These are phyloP conservation scores for Brachystomella parvula DNA, from an alignment of 1,140 invertebrate genomes.

Conservation along the genomic window DNA sequence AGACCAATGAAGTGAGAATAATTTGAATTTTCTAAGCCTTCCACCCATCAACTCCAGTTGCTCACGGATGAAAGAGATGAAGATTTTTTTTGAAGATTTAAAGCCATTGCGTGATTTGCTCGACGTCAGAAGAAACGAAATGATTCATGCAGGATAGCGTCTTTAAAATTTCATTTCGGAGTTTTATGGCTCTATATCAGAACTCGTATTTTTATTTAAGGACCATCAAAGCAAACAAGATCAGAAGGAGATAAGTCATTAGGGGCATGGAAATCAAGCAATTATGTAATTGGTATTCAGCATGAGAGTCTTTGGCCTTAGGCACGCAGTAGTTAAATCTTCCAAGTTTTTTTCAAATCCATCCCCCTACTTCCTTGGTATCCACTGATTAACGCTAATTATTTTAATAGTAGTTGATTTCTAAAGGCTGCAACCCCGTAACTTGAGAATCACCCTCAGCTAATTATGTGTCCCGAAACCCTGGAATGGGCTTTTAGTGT, in stretches of 20 bases:
- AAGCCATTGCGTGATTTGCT: too few species aligned
- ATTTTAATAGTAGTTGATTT: too few species aligned
- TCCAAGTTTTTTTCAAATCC: neutral
- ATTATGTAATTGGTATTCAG: constrained; percentile 2
- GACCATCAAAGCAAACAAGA: constrained; percentile 7
- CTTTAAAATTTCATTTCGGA: neutral
- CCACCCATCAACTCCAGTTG: too few species aligned
- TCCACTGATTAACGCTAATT: neutral
- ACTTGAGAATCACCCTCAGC: neutral
- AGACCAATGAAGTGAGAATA: too few species aligned
- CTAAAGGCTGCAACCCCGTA: too few species aligned
- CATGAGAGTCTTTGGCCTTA: neutral
- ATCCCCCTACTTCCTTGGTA: neutral
- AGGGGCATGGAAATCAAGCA: neutral
- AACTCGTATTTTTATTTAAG: constrained; percentile 5
- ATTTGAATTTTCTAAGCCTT: too few species aligned
- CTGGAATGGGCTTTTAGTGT: neutral
- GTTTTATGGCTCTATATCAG: too few species aligned
- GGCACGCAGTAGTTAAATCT: neutral
- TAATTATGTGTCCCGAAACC: neutral
- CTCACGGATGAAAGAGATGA: too few species aligned
- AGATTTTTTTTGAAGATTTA: too few species aligned
- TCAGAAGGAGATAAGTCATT: constrained; percentile 3
- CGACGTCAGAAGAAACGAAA: too few species aligned
- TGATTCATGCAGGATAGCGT: neutral